Evolutionary conservation across 2,888 invertebrate species (phyloP).

Genomic region (Cryptosula pallasiana): DNA sequence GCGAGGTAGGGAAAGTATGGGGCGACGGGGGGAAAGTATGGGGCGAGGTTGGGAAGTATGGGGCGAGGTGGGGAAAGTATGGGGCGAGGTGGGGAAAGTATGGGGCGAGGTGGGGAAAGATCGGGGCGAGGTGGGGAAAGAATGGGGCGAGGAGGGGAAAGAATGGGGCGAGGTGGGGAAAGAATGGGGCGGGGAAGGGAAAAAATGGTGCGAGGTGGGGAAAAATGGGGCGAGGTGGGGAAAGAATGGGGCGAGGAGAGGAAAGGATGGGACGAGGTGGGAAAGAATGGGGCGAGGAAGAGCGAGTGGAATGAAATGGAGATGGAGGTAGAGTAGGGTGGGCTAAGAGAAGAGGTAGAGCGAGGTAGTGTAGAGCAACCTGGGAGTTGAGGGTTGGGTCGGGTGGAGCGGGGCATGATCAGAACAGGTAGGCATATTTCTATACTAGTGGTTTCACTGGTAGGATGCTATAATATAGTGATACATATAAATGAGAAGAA

Average conservation of each 20-base stretch:
- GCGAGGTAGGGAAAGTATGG: too few species aligned
- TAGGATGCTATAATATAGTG: too few species aligned
- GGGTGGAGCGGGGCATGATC: too few species aligned
- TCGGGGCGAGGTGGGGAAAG: background rate
- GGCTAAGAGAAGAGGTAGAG: background rate
- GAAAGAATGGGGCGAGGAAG: background rate
- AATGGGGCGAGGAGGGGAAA: background rate
- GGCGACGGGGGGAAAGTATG: too few species aligned
- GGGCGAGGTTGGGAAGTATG: too few species aligned
- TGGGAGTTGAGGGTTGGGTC: too few species aligned
- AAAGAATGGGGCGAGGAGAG: background rate
- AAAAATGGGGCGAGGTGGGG: background rate
- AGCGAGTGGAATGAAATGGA: background rate
- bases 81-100: too few species aligned
- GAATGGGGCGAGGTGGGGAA: constrained; percentile 22
- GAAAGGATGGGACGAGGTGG: background rate
- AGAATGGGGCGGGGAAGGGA: constrained; percentile 23
- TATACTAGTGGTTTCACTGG: too few species aligned
- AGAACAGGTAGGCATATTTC: too few species aligned
- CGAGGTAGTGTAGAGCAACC: background rate
- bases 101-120: constrained; percentile 16
- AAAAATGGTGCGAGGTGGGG: constrained; percentile 6
- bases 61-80: too few species aligned
- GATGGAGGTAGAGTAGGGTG: background rate
- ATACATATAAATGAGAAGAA: too few species aligned